Base-by-base conservation (phyloP, 2,797 vertebrate genomes). In the Spinibarbus caldwelli region DNA sequence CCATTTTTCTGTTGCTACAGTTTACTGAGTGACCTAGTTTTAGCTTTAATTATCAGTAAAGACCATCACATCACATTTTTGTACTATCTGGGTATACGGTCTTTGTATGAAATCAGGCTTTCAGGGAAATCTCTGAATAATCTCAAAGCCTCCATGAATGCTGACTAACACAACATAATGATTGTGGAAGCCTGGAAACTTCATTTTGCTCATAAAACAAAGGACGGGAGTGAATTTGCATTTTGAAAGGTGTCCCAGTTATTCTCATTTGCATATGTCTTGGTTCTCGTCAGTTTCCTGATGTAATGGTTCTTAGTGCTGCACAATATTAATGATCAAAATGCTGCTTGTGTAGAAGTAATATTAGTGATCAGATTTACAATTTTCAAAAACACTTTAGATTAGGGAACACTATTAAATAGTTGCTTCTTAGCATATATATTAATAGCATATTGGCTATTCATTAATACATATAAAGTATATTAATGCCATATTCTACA, bases 21-120 rank as follows among this genome's bases (percentile, higher is more conserved):
- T 78, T 79, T 14, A 26, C 36, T 5, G 19, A 21, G 19, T 72
- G 83, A 62, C 41, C 77, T 80, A 73, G 26, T 71, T 85, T 73
- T 64, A 62, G 54, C 31, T 64, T 78, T 70, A 85, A 47, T 79
- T 80, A 80, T 80, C 54, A 62, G 23, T 47, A 70, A 70, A 59
- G 34, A 15, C 34, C 34, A 36, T 1, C 67, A 31, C 38, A 71
- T 78, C 66, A 34, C 31, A 72, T 72, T 85, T 71, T 62, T 70
- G 49, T n/a, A 11, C 11, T 41, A 31, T 78, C 38, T 62, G 49
- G 45, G 12, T 11, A n/a, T 36, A 26, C 29, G 1, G 29, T 47
- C 54, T 66, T 76, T 49, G 67, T 14, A 49, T 36, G 38, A 72
- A 85, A 72, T 59, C 14, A 41, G 52, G 14, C 9, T 79, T 85